Evolutionary conservation across 2,113 vertebrate species (phyloP).

Genomic region (Myodes glareolus): DNA sequence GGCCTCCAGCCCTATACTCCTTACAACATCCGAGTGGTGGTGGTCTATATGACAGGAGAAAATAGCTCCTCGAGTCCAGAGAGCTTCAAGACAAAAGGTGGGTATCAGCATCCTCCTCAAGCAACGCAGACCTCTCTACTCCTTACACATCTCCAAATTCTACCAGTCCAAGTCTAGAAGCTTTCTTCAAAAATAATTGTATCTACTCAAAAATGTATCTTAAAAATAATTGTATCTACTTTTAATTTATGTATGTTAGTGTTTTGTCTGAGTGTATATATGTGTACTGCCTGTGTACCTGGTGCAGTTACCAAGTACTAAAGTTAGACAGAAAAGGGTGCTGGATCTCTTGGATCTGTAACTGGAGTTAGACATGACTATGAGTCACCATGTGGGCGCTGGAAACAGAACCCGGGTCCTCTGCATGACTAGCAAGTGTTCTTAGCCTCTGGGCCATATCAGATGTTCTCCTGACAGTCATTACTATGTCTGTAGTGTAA

Average conservation of each 20-base stretch:
- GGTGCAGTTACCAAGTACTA: background rate
- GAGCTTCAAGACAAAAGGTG: constrained; percentile 86
- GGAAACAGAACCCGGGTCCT: background rate
- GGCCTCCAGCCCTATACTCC: constrained; percentile 78
- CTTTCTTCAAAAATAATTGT: background rate
- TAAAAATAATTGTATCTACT: background rate
- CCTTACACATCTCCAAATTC: background rate
- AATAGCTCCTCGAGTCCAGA: constrained; percentile 80
- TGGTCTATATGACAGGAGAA: constrained; percentile 81
- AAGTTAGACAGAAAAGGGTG: background rate
- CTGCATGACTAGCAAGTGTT: background rate
- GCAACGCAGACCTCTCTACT: background rate
- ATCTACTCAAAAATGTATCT: too few species aligned
- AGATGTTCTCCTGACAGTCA: background rate
- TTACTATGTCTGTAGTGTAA: constrained; percentile 13
- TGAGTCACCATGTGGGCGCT: background rate
- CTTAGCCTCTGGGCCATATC: background rate
- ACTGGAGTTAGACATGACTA: background rate
- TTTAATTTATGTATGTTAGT: background rate
- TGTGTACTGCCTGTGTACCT: background rate
- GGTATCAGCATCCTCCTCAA: background rate
- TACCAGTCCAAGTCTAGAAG: background rate
- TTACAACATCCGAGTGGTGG: constrained; percentile 80
- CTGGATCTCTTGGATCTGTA: background rate
- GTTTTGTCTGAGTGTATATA: background rate